Evolutionary conservation across 1,140 invertebrate genomes (phyloP), one percentile per base, ranked within the genome.

Genomic region (Maconellicoccus hirsutus): DNA sequence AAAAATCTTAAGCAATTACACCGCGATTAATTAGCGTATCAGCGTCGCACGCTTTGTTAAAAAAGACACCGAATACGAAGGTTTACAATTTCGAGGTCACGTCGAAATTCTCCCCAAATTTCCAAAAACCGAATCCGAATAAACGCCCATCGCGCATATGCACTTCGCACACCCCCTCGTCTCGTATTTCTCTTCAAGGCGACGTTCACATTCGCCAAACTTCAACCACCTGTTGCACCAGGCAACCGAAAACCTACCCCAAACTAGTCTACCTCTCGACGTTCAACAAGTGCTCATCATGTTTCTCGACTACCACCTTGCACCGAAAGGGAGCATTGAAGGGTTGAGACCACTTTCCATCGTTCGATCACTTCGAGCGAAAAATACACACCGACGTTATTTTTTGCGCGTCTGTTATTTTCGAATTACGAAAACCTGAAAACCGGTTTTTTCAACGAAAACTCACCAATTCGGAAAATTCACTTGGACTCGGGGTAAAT

Each of bases 281-380:
- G 42, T 52, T 52, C 42, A 52, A 52, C 42, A 52, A 52, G 42
- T 52, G 42, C 42, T 52, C 42, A 3, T 52, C 42, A 52, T 52
- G 42, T 52, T 52, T 52, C 42, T 52, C 2, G 6, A 8, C 42
- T 16, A 16, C n/a, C n/a, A n/a, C n/a, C n/a, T n/a, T n/a, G n/a
- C n/a, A n/a, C n/a, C n/a, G n/a, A n/a, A n/a, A n/a, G n/a, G 42
- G 42, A 2, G 42, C n/a, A 16, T 3, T 52, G 16, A 52, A 14
- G 42, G n/a, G 42, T 33, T 14, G 42, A 52, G 42, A 3, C 6
- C 42, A 2, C 3, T 16, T 52, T 52, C 12, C 42, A 19, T 52
- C 42, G 42, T 52, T 33, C 6, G n/a, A 52, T 3, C 3, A 52
- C 3, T 14, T 52, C 42, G 42, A 52, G 42, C 42, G 42, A 52